Evolutionary conservation across 1,140 invertebrate species (phyloP), one percentile per base, ranked within the genome.

Genomic region (Drosophila fuyamai): DNA sequence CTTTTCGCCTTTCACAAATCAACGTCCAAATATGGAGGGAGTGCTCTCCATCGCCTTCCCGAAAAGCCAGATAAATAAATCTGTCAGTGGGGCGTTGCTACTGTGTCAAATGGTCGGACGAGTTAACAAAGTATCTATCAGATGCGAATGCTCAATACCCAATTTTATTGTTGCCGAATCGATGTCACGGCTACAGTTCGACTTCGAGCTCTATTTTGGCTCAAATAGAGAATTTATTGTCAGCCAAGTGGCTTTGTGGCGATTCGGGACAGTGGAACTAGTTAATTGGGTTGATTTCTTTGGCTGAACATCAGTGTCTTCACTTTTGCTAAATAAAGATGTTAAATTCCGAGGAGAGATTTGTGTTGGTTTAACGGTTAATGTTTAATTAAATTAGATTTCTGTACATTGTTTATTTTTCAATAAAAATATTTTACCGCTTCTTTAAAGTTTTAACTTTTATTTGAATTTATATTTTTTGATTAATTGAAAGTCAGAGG

Each of bases 41-140:
- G 66, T 72, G 67, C 67, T 71, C 62, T 57, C 62, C 44, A 65
- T 48, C 32, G 35, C 53, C 44, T 41, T 13, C 81, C 48, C 44
- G 51, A 55, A 53, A 55, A 70, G 29, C 51, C 43, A 51, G 53
- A 79, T 76, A 66, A 60, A 72, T 65, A 73, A 79, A 83, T 83
- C 83, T 89, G 84, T 89, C 83, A 83, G 80, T 89, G 80, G 84
- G 83, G 83, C 83, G 83, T 86, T 83, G 76, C 84, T 82, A 70
- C 76, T 76, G 71, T 88, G 82, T 86, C 82, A 88, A 84, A 71
- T 67, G 65, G 76, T 40, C 53, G 55, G 53, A 62, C 36, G 50
- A 32, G 27, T 68, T 14, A 53, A 50, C 59, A 56, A 65, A 83
- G 80, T 76, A 83, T 80, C 84, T 80, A 70, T 59, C 84, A 68